Conservation (phyloP, 2,797 vertebrate species). For the Gorsachius magnificus region DNA sequence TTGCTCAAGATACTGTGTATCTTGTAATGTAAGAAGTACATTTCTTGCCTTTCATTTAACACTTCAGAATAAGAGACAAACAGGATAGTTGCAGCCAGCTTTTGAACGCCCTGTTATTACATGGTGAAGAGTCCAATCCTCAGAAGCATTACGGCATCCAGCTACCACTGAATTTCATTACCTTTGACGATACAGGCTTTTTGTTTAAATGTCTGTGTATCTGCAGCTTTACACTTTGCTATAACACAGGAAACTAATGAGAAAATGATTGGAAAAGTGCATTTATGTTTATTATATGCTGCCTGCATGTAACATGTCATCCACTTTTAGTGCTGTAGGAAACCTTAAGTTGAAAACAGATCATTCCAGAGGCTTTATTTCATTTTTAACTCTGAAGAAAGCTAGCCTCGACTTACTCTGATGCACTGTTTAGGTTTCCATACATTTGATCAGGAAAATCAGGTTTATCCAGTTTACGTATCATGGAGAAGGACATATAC, state of each 20-base stretch:
- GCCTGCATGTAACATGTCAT: not conserved
- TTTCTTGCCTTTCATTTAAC: not conserved
- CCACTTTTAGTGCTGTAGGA: not conserved
- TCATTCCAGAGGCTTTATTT: not conserved
- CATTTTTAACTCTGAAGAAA: not conserved
- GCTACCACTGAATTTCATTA: not conserved
- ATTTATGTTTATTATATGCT: not conserved
- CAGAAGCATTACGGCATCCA: not conserved
- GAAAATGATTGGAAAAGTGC: not conserved
- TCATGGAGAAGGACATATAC: not conserved
- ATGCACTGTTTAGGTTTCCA: not conserved
- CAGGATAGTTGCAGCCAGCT: not conserved
- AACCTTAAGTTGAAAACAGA: not conserved
- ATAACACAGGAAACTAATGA: not conserved
- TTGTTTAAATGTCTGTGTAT: not conserved
- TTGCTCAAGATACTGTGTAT: not conserved
- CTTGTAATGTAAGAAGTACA: not conserved
- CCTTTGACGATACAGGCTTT: not conserved
- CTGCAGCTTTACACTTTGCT: not conserved
- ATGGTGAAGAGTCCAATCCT: not conserved
- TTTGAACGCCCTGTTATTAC: not conserved
- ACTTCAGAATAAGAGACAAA: not conserved
- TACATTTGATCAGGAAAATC: not conserved
- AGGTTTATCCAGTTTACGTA: not conserved
- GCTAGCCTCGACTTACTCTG: not conserved